Evolutionary conservation across 2,113 vertebrate species (phyloP), one percentile per base, ranked within the genome.

Genomic region (Shinisaurus crocodilurus): DNA sequence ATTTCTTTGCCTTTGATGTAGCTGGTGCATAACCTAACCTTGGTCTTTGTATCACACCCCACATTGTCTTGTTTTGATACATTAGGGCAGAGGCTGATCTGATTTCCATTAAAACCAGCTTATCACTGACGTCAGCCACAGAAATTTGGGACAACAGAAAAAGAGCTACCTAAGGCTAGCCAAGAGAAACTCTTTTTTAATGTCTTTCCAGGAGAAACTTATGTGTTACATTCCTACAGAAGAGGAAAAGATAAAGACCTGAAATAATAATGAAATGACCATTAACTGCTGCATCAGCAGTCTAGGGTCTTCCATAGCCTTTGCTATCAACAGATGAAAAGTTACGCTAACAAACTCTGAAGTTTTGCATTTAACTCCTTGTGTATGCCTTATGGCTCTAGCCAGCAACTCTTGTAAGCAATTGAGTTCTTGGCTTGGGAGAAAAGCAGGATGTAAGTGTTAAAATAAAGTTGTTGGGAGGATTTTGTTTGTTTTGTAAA

Each of bases 161-260:
- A 92, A 88, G 92, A 96, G 95, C 95, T 92, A 77, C 94, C 89
- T 95, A 89, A 94, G 72, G 37, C 88, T 86, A 94, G 81, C 88
- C 89, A 32, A 45, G 88, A 95, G 93, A 91, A 93, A 48, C 95
- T 93, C 94, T 96, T 93, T 94, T 94, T 90, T 86, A 91, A 63
- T 92, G 93, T 93, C 75, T 70, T 90, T 90, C 48, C 89, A 90
- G 83, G 92, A 96, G 70, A 95, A 79, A 94, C 92, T 95, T 96
- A 93, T 93, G 92, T 94, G 95, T 95, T 96, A 94, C 94, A 96
- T 96, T 97, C 97, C 97, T 96, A 95, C 90, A 93, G 89, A 95
- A 97, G 92, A 97, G 97, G 97, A 98, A 98, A 97, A 97, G 96
- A 95, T 94, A 96, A 95, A 97, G 94, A 96, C 96, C 97, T 98